Evolutionary conservation across 2,113 vertebrate species (phyloP).

Genomic region (Chaetura pelagica): DNA sequence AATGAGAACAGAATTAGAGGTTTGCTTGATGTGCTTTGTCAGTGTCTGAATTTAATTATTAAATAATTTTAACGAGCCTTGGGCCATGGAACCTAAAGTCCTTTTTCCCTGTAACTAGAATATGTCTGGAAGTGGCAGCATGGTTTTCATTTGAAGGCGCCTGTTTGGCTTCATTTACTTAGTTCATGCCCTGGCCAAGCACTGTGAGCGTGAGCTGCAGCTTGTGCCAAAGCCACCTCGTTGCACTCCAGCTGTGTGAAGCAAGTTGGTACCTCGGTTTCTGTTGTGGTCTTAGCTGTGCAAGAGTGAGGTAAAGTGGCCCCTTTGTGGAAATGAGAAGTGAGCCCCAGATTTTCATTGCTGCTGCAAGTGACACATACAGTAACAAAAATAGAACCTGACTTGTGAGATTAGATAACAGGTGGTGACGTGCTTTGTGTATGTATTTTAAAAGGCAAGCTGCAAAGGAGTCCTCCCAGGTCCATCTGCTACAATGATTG

Average conservation of each 20-base stretch:
- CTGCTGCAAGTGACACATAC: background rate
- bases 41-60: background rate
- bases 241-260: background rate
- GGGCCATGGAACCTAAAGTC: background rate
- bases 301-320: background rate
- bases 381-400: background rate
- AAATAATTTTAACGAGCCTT: background rate
- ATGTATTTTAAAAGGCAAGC: conserved; percentile 24
- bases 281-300: background rate
- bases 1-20: background rate
- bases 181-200: background rate
- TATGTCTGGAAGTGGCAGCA: background rate
- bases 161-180: background rate
- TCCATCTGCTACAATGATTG: background rate
- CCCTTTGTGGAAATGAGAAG: background rate
- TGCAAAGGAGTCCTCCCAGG: background rate
- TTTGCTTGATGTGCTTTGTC: background rate
- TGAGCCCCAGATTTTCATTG: background rate
- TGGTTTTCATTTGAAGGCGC: background rate
- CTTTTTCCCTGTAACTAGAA: background rate
- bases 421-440: background rate
- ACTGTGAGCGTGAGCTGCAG: background rate
- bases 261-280: fast-evolving
- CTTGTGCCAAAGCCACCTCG: background rate
- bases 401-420: background rate